phyloP scores from a whole-genome alignment of 2,888 invertebrate genomes.

The Scaeva pyrastri region DNA sequence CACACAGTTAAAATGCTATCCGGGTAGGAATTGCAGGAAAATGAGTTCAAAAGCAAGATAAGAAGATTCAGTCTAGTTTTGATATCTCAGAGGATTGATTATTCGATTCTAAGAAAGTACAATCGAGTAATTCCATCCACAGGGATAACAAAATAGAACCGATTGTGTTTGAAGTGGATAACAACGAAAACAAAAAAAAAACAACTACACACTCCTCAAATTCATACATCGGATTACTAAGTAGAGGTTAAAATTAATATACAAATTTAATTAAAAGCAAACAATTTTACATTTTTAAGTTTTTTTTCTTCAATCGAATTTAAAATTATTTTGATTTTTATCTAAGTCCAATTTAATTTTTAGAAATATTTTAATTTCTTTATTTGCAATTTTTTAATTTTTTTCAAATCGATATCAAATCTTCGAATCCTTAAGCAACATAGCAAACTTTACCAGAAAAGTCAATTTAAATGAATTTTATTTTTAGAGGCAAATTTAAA shows the following conservation, averaged over 20 bases:
- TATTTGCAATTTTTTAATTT: slow-evolving; percentile 63
- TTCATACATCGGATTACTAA: slow-evolving; percentile 48
- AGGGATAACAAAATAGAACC: background rate
- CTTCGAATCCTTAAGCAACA: slow-evolving; percentile 44
- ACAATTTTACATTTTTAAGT: slow-evolving; percentile 16
- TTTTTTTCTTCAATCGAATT: slow-evolving; percentile 48
- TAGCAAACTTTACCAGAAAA: slow-evolving; percentile 56
- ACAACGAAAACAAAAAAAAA: slow-evolving; percentile 41
- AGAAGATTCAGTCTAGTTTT: slow-evolving; percentile 3
- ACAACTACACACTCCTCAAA: slow-evolving; percentile 57
- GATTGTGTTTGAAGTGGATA: slow-evolving; percentile 34
- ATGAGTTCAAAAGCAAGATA: slow-evolving; percentile 21
- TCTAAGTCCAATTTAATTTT: slow-evolving; percentile 5
- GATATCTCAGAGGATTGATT: background rate
- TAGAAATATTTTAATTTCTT: slow-evolving; percentile 33
- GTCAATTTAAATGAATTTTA: slow-evolving; percentile 23
- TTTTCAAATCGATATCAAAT: slow-evolving; percentile 50
- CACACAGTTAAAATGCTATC: slow-evolving; percentile 12
- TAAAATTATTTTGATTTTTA: slow-evolving; percentile 21
- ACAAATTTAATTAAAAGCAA: slow-evolving; percentile 56
- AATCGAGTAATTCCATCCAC: background rate
- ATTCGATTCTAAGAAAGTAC: background rate
- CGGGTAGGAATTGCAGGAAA: background rate
- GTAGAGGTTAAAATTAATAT: slow-evolving; percentile 44
- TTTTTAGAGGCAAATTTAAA: slow-evolving; percentile 32